Conservation (phyloP, 2,113 vertebrate species). For the Amphiprion percula region DNA sequence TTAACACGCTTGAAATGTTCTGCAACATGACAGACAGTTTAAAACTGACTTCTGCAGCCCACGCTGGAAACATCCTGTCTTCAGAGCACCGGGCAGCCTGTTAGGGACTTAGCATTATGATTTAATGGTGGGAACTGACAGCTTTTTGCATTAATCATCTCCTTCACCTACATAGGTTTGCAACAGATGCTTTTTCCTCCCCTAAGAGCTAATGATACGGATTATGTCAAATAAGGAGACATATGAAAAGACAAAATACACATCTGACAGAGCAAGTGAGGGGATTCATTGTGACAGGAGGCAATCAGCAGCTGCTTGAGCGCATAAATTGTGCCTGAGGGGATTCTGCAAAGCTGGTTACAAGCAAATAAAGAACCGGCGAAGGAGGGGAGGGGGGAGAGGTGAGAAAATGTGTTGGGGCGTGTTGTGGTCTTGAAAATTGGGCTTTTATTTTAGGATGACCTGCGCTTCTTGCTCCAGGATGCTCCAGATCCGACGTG, state of each 20-base stretch:
- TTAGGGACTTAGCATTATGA: conserved; percentile 32
- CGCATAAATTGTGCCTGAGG: conserved; percentile 1
- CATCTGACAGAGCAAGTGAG: conserved; percentile 34
- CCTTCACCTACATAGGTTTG: conserved; percentile 37
- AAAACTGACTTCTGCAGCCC: conserved; percentile 42
- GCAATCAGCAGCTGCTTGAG: conserved; percentile 37
- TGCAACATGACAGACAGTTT: conserved; percentile 45
- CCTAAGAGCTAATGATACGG: conserved; percentile 21
- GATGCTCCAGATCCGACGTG: background rate
- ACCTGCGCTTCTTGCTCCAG: background rate
- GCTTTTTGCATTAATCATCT: conserved; percentile 61
- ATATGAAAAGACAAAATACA: background rate
- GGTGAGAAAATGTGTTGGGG: conserved; percentile 5
- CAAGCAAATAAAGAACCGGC: conserved; percentile 11
- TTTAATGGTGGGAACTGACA: conserved; percentile 56
- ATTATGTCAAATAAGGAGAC: conserved; percentile 34
- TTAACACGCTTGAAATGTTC: conserved; percentile 44
- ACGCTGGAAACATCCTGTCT: conserved; percentile 31
- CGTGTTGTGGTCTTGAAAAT: background rate
- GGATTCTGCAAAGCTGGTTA: conserved; percentile 1
- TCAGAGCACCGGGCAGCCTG: conserved; percentile 13
- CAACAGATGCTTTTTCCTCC: conserved; percentile 21
- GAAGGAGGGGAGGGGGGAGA: background rate
- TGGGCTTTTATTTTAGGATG: conserved; percentile 19
- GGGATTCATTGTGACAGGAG: conserved; percentile 60